Evolutionary conservation across 2,888 invertebrate genomes (phyloP).

Genomic region (Orgyia antiqua): DNA sequence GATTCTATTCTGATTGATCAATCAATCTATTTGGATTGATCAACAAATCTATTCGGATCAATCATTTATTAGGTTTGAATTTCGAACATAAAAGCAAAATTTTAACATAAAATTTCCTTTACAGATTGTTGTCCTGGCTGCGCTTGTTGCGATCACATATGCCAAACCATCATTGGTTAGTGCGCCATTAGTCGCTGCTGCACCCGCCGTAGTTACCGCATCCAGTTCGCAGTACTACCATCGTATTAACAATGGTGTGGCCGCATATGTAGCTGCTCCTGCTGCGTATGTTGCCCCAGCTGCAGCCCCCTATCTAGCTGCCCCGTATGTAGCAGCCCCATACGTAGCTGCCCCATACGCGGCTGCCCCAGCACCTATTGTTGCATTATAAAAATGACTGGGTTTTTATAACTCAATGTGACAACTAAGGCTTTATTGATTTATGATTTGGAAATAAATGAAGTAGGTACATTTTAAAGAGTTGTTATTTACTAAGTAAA

Average conservation of each 20-base stretch:
- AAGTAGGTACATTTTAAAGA: no score
- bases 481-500: no score
- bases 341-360: constrained; percentile 21
- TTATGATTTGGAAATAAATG: no score
- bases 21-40: no score
- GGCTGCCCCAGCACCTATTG: background rate
- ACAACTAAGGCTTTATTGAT: no score
- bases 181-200: constrained; percentile 51
- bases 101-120: constrained; percentile 8
- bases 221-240: constrained; percentile 83
- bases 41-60: no score
- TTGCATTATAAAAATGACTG: constrained; percentile 33
- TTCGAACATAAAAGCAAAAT: no score
- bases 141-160: constrained; percentile 51
- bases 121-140: constrained; percentile 54
- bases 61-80: no score
- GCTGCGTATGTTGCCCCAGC: constrained; percentile 51
- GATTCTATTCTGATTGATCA: no score
- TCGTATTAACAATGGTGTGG: constrained; percentile 78
- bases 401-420: no score
- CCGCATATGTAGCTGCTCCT: constrained; percentile 60
- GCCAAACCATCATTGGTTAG: constrained; percentile 56
- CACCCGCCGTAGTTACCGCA: constrained; percentile 78
- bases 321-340: constrained; percentile 33
- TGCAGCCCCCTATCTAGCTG: constrained; percentile 41